A percentile compares a stretch with the other conserved stretches of the same genome.
Conservation (phyloP, 2,113 vertebrate species). For the Bostrychus sinensis region DNA sequence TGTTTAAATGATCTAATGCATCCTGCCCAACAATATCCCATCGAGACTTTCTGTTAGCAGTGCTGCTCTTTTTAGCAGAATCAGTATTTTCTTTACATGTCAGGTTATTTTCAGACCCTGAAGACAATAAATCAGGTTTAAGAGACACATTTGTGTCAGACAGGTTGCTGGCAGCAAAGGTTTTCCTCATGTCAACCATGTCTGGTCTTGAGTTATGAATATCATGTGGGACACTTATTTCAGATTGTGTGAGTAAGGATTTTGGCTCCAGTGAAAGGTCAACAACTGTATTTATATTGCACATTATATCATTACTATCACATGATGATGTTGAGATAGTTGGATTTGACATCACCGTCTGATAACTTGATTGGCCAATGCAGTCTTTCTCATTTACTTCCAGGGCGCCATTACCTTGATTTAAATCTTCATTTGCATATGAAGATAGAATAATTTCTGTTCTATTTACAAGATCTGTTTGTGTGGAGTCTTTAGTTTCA, state of each 20-base stretch:
- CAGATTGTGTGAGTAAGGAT: constrained; percentile 44
- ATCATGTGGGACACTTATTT: constrained; percentile 39
- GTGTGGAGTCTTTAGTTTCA: constrained; percentile 30
- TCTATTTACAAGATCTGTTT: constrained; percentile 46
- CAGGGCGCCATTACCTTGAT: constrained; percentile 16
- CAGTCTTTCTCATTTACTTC: constrained; percentile 47
- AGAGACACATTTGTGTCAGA: constrained; percentile 8
- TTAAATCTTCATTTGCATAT: constrained; percentile 26
- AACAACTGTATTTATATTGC: constrained; percentile 32
- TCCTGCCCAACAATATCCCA: constrained; percentile 84
- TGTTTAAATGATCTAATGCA: constrained; percentile 50
- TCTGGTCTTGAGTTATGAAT: constrained; percentile 63
- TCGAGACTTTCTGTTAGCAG: constrained; percentile 70
- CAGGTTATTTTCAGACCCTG: constrained; percentile 46
- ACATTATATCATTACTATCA: constrained; percentile 32
- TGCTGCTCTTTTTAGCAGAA: constrained; percentile 49
- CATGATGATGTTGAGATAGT: constrained; percentile 21
- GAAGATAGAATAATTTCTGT: constrained; percentile 29
- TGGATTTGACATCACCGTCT: constrained; percentile 29
- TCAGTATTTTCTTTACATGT: constrained; percentile 40
- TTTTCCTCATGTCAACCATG: constrained; percentile 28
- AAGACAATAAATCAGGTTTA: constrained; percentile 29
- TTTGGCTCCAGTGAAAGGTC: constrained; percentile 44
- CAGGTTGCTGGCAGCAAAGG: constrained; percentile 16
- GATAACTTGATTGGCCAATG: constrained; percentile 30